Percentiles rank a stretch among this genome's conserved stretches.
Evolutionary conservation across 2,888 invertebrate species (phyloP).

Genomic region (Melangyna quadrimaculata): DNA sequence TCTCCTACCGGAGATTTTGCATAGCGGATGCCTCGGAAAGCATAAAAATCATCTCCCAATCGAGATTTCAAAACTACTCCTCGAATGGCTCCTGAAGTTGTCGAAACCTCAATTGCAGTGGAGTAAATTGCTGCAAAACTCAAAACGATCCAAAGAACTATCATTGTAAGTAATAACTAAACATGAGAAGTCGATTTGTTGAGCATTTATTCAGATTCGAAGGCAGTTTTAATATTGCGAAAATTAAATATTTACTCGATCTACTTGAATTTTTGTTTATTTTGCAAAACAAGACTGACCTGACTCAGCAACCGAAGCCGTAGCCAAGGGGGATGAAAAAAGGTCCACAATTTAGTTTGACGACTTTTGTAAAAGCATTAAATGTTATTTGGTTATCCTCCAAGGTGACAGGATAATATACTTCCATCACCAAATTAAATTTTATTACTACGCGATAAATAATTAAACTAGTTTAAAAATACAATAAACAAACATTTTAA

Average conservation of each 20-base stretch:
- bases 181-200: not conserved
- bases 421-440: no score
- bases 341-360: no score
- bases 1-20: slow-evolving; percentile 77
- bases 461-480: no score
- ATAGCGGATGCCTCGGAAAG: slow-evolving; percentile 79
- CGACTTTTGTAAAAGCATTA: no score
- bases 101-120: slow-evolving; percentile 72
- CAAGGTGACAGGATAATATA: no score
- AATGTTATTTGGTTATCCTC: no score
- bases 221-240: not conserved
- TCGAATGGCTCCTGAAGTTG: slow-evolving; percentile 76
- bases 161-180: not conserved
- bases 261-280: not conserved
- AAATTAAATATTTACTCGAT: not conserved
- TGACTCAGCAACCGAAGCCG: not conserved
- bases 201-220: not conserved
- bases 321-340: not conserved
- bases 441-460: no score
- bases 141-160: not conserved
- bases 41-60: slow-evolving; percentile 75
- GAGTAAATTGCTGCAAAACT: not conserved
- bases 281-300: not conserved
- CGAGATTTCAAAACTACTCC: slow-evolving; percentile 76
- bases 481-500: no score